A percentile compares a stretch with the other conserved stretches of the same genome.
These are phyloP conservation scores for Pseudomyrmex flavicornis DNA, from an alignment of 1,140 invertebrate species.

Conservation along the genomic window DNA sequence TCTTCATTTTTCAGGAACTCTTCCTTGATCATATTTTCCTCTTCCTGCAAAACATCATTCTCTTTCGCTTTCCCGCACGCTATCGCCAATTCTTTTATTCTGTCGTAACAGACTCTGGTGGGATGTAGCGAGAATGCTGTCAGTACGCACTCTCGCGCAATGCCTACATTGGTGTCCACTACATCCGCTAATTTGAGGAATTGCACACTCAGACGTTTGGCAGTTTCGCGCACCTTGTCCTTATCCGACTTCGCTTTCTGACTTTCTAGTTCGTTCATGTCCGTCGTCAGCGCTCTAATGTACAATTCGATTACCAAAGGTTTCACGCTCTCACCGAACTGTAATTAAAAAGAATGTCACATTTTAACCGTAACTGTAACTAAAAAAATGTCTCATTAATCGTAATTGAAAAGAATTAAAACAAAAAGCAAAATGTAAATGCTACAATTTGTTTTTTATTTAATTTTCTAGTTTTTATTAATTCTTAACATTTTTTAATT, in stretches of 20 bases:
- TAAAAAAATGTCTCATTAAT: no score
- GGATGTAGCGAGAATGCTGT: conserved; percentile 89
- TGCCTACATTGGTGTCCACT: conserved; percentile 85
- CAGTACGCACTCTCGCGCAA: conserved; percentile 88
- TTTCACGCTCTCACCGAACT: conserved; percentile 88
- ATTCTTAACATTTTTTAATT: conserved; percentile 14
- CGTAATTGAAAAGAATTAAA: no score
- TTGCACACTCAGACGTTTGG: conserved; percentile 85
- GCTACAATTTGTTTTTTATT: background rate
- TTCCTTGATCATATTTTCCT: conserved; percentile 13
- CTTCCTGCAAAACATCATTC: conserved; percentile 33
- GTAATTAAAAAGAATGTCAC: conserved; percentile 77
- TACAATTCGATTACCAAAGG: conserved; percentile 90
- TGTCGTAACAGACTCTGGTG: conserved; percentile 84
- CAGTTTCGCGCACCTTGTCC: conserved; percentile 85
- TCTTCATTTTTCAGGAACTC: conserved; percentile 35
- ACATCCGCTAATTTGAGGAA: conserved; percentile 87
- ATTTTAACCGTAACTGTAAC: background rate
- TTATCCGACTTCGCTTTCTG: conserved; percentile 87
- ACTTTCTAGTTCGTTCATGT: conserved; percentile 91
- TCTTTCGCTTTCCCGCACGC: conserved; percentile 85
- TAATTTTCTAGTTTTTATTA: conserved; percentile 25
- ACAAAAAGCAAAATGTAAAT: no score
- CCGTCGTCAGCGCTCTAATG: conserved; percentile 89
- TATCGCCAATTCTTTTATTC: conserved; percentile 85